These are phyloP conservation scores for Tragelaphus imberbis DNA, from an alignment of 2,113 vertebrate genomes.

Conservation along the genomic window DNA sequence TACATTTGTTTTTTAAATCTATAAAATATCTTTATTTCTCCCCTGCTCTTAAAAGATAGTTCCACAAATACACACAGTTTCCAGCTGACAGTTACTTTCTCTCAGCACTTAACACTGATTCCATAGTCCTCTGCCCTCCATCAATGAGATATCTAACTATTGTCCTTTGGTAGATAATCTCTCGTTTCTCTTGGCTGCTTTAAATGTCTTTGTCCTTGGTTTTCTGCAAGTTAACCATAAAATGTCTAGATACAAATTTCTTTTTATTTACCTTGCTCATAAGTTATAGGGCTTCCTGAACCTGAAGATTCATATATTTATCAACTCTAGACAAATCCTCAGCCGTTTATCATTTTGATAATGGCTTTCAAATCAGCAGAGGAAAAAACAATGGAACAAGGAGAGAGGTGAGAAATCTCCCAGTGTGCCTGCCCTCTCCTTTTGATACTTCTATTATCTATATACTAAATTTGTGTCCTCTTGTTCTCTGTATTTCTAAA, in stretches of 20 bases:
- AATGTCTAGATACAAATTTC: not conserved
- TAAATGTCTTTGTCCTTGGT: not conserved
- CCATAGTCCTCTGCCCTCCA: not conserved
- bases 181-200: not conserved
- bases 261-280: not conserved
- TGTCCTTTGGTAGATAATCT: not conserved
- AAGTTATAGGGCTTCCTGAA: not conserved
- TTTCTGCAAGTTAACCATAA: not conserved
- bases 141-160: not conserved
- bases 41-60: not conserved
- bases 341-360: not conserved
- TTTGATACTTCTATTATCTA: not conserved
- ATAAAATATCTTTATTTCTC: not conserved
- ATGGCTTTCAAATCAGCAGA: not conserved
- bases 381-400: not conserved
- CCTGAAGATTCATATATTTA: not conserved
- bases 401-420: not conserved
- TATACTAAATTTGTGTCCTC: not conserved
- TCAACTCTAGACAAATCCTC: not conserved
- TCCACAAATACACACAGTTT: not conserved
- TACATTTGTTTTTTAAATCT: not conserved
- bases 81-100: not conserved
- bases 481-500: not conserved
- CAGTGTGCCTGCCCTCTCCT: not conserved
- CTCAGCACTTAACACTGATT: not conserved